Evolutionary conservation across 1,140 invertebrate species (phyloP).

Genomic region (Drosophila watanabei): DNA sequence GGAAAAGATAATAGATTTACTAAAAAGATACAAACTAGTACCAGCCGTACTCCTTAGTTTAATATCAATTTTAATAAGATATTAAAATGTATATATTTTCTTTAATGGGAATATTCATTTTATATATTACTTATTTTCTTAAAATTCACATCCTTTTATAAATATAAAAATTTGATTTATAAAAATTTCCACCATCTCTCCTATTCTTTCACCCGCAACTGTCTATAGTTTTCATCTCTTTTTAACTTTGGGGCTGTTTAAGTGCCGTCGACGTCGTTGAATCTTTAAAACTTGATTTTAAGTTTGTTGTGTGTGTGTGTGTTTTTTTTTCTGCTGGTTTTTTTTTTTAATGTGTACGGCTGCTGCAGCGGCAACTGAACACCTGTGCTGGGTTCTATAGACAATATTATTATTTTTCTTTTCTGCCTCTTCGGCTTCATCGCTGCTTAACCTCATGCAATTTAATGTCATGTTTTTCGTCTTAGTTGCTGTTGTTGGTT

Average conservation of each 20-base stretch:
- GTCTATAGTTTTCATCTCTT: constrained; percentile 10
- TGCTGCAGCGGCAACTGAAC: constrained; percentile 75
- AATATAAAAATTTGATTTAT: no score
- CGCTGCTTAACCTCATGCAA: constrained; percentile 75
- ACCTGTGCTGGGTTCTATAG: constrained; percentile 81
- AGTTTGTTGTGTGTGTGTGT: constrained; percentile 62
- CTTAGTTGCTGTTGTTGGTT: constrained; percentile 72
- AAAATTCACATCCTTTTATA: no score
- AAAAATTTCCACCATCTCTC: no score
- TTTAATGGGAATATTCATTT: no score
- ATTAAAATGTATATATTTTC: no score
- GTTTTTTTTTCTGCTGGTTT: constrained; percentile 48
- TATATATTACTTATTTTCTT: no score
- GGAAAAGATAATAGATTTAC: no score
- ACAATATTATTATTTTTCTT: constrained; percentile 74
- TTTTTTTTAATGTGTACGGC: constrained; percentile 52
- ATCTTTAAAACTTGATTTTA: constrained; percentile 84
- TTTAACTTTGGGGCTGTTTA: constrained; percentile 60
- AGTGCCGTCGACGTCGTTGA: constrained; percentile 72
- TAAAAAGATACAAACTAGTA: no score
- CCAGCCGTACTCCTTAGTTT: no score
- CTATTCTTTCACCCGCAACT: not conserved
- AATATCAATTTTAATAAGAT: no score
- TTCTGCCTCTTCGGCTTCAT: constrained; percentile 28
- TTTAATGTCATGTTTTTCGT: constrained; percentile 84